Evolutionary conservation across 2,797 vertebrate species (phyloP), one percentile per base, ranked within the genome.

Genomic region (Chloroceryle inda): DNA sequence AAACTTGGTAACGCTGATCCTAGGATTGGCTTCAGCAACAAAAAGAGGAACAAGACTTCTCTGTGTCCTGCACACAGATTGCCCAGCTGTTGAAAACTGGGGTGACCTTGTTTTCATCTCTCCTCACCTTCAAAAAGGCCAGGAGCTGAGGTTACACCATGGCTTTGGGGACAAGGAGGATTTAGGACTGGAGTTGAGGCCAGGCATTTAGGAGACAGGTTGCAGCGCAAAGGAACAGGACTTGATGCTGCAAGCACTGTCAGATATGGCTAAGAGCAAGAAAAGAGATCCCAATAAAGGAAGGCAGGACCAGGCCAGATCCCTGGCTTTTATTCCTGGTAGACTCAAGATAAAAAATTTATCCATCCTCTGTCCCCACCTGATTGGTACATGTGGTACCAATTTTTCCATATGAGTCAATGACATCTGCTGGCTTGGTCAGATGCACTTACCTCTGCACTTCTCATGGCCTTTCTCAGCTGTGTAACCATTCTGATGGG

Each of bases 11-110:
- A 11, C 0, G 1, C 35, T 44, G 19, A 13, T 24, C 17, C 45
- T 13, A 6, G 49, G 22, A 33, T 7, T 23, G 3, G 0, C 5
- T 71, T 19, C n/a, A 8, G 26, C 15, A 33, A 10, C 19, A 31
- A 16, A 40, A 17, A n/a, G 12, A 74, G 4, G 9, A 66, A 50
- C 31, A 47, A 49, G 58, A 62, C 20, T 44, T 10, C 0, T 8
- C 55, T 8, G 10, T 9, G 61, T 44, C 40, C 37, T 16, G 10
- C 3, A 4, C 15, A 42, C 1, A 0, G 24, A n/a, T 6, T 42
- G 56, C 21, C 59, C 33, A 80, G 56, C 42, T 74, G 61, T 27
- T 47, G 64, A 24, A 61, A 77, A 73, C 11, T 4, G 17, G 38
- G 20, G 13, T 22, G 23, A 26, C 40, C 45, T 27, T 42, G 50